Conservation (phyloP, 2,888 invertebrate genomes). For the Mylabris sibirica region DNA sequence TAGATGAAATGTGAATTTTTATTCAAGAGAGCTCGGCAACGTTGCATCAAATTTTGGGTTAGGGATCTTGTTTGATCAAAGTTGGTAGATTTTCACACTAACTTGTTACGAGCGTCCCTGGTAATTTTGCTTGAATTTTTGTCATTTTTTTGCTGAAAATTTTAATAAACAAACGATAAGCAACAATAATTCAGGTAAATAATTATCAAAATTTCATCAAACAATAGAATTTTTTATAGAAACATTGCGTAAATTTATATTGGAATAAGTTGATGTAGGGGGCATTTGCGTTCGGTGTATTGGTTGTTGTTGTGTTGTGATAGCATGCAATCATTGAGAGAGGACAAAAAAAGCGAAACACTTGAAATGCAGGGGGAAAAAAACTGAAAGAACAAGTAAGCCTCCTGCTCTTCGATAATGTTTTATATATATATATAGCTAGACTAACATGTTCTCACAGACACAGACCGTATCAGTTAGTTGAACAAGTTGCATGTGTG, state of each 20-base stretch:
- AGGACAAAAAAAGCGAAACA: neutral
- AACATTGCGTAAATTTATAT: neutral
- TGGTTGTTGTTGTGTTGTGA: conserved; percentile 11
- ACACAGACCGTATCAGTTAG: neutral
- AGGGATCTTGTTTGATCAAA: neutral
- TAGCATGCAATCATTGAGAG: conserved; percentile 4
- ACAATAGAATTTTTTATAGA: neutral
- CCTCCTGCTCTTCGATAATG: neutral
- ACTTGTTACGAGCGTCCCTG: conserved; percentile 4
- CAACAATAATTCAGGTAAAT: conserved; percentile 7
- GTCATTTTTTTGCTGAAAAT: neutral
- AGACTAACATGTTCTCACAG: neutral
- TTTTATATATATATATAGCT: neutral
- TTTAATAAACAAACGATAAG: neutral
- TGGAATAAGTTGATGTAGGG: neutral
- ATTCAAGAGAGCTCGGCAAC: neutral
- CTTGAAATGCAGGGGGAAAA: neutral
- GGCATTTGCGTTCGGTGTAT: neutral
- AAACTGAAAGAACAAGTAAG: neutral
- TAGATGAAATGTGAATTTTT: no score
- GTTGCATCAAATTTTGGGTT: neutral
- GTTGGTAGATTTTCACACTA: neutral
- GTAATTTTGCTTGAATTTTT: neutral
- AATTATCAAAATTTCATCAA: neutral
- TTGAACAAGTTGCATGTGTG: conserved; percentile 11